Evolutionary conservation across 2,113 vertebrate species (phyloP).

Genomic region (Hemicordylus capensis): DNA sequence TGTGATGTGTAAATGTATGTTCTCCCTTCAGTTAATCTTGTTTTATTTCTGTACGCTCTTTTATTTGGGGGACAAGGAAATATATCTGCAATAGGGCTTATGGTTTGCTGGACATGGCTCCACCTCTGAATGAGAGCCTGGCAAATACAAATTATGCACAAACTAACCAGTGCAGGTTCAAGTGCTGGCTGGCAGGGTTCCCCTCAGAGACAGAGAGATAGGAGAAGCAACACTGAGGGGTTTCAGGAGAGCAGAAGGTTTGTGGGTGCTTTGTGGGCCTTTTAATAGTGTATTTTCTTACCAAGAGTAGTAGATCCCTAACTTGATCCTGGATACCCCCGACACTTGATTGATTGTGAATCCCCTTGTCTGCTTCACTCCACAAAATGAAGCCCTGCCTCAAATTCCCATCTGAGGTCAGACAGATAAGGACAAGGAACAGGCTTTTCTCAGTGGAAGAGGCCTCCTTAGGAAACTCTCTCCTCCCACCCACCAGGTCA

Average conservation of each 20-base stretch:
- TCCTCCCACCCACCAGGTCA: too few relatives aligned
- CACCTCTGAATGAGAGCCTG: not conserved
- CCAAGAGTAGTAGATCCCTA: too few relatives aligned
- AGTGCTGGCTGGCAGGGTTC: not conserved
- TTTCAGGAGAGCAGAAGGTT: not conserved
- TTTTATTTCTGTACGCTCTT: not conserved
- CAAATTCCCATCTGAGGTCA: not conserved
- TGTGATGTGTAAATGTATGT: too few relatives aligned
- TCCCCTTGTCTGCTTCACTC: too few relatives aligned
- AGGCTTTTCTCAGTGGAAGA: not conserved
- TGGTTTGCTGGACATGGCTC: not conserved
- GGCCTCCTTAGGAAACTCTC: not conserved
- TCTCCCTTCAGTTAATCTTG: not conserved
- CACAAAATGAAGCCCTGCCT: too few relatives aligned
- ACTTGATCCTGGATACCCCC: too few relatives aligned
- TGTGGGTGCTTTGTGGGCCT: too few relatives aligned
- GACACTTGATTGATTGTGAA: too few relatives aligned
- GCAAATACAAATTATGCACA: not conserved
- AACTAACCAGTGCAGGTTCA: not conserved
- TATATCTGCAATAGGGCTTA: not conserved
- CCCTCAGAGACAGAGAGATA: not conserved
- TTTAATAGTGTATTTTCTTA: too few relatives aligned
- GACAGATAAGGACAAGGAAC: too few relatives aligned
- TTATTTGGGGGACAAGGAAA: too few relatives aligned
- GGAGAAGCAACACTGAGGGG: not conserved